Conservation (phyloP, 2,113 vertebrate genomes). For the Oriolus oriolus region DNA sequence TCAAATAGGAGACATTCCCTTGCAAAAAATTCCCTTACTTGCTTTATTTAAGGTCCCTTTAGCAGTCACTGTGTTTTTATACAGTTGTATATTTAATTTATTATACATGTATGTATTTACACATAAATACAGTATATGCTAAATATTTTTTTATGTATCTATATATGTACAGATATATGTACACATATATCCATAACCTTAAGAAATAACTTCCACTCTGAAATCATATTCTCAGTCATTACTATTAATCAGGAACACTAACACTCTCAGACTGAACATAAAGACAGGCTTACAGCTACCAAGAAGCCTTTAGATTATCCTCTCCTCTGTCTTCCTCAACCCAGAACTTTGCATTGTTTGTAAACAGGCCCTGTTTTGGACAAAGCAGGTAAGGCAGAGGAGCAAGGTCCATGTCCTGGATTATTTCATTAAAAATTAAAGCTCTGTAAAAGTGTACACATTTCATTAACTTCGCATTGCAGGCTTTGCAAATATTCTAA, state of each 20-base stretch:
- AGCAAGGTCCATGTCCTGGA: constrained; percentile 36
- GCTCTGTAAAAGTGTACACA: constrained; percentile 74
- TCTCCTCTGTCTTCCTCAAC: not conserved
- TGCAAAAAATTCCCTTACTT: not conserved
- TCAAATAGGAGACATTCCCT: not conserved
- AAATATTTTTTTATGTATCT: not conserved
- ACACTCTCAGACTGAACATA: not conserved
- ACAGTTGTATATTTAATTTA: not conserved
- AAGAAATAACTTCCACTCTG: not conserved
- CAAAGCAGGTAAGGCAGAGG: constrained; percentile 13
- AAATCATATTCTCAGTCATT: not conserved
- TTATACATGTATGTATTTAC: not conserved
- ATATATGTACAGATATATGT: not conserved
- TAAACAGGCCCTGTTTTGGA: constrained; percentile 27
- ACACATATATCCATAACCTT: not conserved
- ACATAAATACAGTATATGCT: not conserved
- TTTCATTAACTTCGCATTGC: constrained; percentile 74
- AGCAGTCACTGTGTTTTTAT: not conserved
- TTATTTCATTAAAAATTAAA: constrained; percentile 78
- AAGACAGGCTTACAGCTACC: not conserved
- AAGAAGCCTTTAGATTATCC: not conserved
- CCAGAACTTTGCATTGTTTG: not conserved
- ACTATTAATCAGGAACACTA: not conserved
- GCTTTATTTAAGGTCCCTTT: not conserved
- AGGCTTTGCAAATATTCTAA: constrained; percentile 76